A percentile compares a stretch with the other conserved stretches of the same genome.
Conservation (phyloP, 2,113 vertebrate genomes). For the Pholis gunnellus region DNA sequence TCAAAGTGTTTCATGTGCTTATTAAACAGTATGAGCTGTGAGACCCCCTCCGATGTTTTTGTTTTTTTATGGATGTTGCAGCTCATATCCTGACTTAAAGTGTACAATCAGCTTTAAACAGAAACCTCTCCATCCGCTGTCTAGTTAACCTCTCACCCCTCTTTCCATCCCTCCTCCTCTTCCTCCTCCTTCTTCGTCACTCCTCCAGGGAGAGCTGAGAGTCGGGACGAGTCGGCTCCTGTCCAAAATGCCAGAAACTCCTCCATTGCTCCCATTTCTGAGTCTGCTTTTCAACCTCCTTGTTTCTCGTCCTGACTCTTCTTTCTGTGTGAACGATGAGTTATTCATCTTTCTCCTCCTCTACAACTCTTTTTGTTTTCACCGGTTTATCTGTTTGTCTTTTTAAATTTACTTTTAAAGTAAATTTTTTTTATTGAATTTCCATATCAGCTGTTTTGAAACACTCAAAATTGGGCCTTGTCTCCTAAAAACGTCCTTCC, state of each 20-base stretch:
- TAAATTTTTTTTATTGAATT: background rate
- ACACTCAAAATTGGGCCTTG: background rate
- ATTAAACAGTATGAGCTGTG: slow-evolving; percentile 36
- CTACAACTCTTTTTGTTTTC: background rate
- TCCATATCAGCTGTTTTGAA: background rate
- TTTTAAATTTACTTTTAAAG: too few relatives aligned
- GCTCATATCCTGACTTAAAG: slow-evolving; percentile 38
- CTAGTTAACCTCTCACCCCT: slow-evolving; percentile 39
- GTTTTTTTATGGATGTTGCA: slow-evolving; percentile 10
- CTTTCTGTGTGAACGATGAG: background rate
- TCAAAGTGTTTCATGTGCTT: slow-evolving; percentile 53
- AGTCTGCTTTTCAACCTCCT: background rate
- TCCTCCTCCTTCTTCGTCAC: background rate
- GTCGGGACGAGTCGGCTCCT: slow-evolving; percentile 47
- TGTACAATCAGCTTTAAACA: slow-evolving; percentile 19
- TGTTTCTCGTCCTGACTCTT: background rate
- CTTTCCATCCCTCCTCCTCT: background rate
- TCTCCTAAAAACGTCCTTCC: background rate
- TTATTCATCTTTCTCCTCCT: background rate
- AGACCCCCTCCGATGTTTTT: slow-evolving; percentile 21
- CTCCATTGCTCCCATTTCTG: background rate
- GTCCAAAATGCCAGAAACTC: slow-evolving; percentile 49
- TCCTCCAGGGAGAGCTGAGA: slow-evolving; percentile 29
- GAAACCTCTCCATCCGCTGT: slow-evolving; percentile 13
- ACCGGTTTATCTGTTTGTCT: background rate